These are phyloP conservation scores for Brenthis ino DNA, from an alignment of 2,888 invertebrate genomes.

Conservation along the genomic window DNA sequence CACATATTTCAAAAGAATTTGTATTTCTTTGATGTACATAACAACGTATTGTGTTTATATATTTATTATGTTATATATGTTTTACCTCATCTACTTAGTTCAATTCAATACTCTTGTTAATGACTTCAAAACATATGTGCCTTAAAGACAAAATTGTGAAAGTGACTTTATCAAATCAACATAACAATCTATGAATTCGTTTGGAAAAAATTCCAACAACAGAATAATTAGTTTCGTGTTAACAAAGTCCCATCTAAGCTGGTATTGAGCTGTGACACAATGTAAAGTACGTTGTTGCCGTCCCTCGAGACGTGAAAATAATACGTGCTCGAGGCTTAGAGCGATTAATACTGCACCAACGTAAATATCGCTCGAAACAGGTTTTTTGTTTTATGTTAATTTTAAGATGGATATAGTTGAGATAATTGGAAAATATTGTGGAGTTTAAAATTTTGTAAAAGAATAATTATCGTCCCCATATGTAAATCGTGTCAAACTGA, in stretches of 20 bases:
- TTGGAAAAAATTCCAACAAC: not conserved
- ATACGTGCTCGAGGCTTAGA: constrained; percentile 36
- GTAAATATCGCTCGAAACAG: constrained; percentile 22
- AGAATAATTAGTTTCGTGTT: constrained; percentile 32
- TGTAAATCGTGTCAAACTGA: not conserved
- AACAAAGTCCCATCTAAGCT: constrained; percentile 31
- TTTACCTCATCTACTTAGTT: no score
- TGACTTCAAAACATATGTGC: no score
- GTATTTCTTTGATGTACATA: not conserved
- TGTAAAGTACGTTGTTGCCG: constrained; percentile 29
- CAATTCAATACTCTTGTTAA: no score
- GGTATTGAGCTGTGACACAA: constrained; percentile 37
- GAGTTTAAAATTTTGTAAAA: not conserved
- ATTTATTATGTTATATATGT: no score
- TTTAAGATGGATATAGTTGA: constrained; percentile 17
- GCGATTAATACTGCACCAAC: constrained; percentile 35
- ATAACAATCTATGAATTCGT: not conserved
- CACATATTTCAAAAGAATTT: constrained; percentile 5
- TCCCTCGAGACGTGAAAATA: constrained; percentile 38
- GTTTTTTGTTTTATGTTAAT: constrained; percentile 24
- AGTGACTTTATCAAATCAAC: not conserved
- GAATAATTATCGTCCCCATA: not conserved
- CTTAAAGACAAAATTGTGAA: no score
- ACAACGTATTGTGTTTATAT: no score
- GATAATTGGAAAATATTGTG: constrained; percentile 28